Evolutionary conservation across 2,888 invertebrate genomes (phyloP), one percentile per base, ranked within the genome.

Genomic region (Tenthredo amoena): DNA sequence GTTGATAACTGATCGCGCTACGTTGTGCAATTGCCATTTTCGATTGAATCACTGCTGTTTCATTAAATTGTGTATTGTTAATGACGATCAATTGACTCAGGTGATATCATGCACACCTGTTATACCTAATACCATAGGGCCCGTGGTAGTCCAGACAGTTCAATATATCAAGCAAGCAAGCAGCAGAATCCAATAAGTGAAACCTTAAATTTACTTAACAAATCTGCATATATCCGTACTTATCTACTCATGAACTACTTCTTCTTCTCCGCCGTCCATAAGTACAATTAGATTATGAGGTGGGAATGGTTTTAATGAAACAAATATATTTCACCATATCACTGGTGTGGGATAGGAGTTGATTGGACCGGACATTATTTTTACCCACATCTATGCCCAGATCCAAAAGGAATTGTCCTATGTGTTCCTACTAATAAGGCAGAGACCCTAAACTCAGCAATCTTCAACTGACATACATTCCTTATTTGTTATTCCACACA

Each of bases 171-270:
- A 26, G 37, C 15, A 62, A 74, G 43, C 72, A 62, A 43, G 26
- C 72, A 43, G 65, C 81, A 81, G 86, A 88, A 89, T 92, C 89
- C 90, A 90, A 91, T 91, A 91, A 91, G 88, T 89, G 89, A 91
- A 92, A 90, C 89, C 90, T 90, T 90, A 91, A 91, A 90, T 89
- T 90, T 84, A 88, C 87, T 88, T 72, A 86, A 55, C 77, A 81
- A 87, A 87, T 85, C 87, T 87, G 86, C 76, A 87, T 87, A 86
- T 87, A 87, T 89, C 86, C 85, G 74, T 85, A 85, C 77, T 87
- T 87, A 87, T 87, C 84, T 86, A 83, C 77, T 85, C 72, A 47
- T 86, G 86, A 88, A 89, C 87, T 88, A 88, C 86, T 88, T 86
- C 77, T 87, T 72, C 76, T 26, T 87, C 47, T 85, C 12, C 1